phyloP scores from a whole-genome alignment of 2,888 invertebrate genomes.

The Caenorhabditis zanzibari region DNA sequence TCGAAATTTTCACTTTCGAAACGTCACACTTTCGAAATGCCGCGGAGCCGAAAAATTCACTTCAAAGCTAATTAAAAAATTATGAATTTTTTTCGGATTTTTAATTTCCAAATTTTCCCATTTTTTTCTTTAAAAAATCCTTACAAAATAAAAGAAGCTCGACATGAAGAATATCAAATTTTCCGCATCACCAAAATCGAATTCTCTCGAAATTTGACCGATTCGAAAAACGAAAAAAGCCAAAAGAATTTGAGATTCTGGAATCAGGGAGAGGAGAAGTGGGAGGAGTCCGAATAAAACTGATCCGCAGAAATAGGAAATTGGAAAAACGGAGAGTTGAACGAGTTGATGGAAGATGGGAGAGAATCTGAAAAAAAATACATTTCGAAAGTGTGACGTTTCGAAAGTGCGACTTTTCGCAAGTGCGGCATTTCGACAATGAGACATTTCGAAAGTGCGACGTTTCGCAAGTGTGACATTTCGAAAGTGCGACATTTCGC shows the following conservation, averaged over 20 bases:
- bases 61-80: too few species aligned
- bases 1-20: too few species aligned
- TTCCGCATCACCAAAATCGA: constrained; percentile 19
- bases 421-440: too few species aligned
- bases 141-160: constrained; percentile 65
- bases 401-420: too few species aligned
- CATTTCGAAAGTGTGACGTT: background rate
- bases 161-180: constrained; percentile 40
- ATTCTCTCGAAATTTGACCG: constrained; percentile 17
- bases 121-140: too few species aligned
- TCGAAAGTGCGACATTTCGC: too few species aligned
- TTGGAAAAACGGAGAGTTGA: constrained; percentile 14
- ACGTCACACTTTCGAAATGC: too few species aligned
- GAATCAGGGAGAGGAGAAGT: constrained; percentile 27
- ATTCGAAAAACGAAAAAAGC: constrained; percentile 28
- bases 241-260: constrained; percentile 39
- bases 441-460: too few species aligned
- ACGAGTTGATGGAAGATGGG: constrained; percentile 8
- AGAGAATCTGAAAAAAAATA: constrained; percentile 28
- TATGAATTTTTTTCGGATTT: too few species aligned
- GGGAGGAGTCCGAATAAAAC: background rate
- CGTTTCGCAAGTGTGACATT: too few species aligned
- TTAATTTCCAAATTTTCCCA: too few species aligned
- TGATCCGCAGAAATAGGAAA: background rate
- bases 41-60: too few species aligned